Evolutionary conservation across 64 coral and sea anemone genomes (phyloP).

Genomic region (Stichodactyla mertensii): DNA sequence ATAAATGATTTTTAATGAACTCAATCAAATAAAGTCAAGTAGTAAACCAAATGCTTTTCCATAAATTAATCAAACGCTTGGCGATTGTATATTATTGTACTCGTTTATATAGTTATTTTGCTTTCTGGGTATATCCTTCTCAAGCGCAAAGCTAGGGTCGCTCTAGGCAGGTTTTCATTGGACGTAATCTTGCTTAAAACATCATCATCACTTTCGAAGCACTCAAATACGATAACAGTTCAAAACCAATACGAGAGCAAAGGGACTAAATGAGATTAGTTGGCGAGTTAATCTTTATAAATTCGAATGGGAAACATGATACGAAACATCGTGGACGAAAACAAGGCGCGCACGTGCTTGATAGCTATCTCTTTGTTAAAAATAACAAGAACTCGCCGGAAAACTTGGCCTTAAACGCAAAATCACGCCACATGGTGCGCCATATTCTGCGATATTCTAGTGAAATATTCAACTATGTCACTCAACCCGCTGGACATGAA

Average conservation of each 20-base stretch:
- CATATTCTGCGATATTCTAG: background rate
- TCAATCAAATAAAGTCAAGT: slow-evolving; percentile 7
- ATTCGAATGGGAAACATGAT: background rate
- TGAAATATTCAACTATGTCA: background rate
- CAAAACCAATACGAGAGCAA: background rate
- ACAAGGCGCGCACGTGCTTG: background rate
- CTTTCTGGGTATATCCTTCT: background rate
- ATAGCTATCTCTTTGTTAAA: slow-evolving; percentile 1
- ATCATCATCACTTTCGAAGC: background rate
- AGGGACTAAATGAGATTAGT: background rate
- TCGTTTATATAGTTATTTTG: background rate
- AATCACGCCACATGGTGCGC: background rate
- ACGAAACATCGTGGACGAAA: background rate
- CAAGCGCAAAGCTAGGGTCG: background rate
- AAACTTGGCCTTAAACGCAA: background rate
- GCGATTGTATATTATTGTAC: background rate
- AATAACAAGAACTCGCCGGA: background rate
- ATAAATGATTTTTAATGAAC: background rate
- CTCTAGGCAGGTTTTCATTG: background rate
- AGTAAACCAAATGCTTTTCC: background rate
- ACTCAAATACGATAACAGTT: background rate
- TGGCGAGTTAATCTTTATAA: background rate
- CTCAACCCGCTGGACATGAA: background rate
- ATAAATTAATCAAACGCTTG: background rate
- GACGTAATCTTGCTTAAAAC: background rate